These are phyloP conservation scores for Pseudorectes ferrugineus DNA, from an alignment of 2,113 vertebrate species.

Conservation along the genomic window DNA sequence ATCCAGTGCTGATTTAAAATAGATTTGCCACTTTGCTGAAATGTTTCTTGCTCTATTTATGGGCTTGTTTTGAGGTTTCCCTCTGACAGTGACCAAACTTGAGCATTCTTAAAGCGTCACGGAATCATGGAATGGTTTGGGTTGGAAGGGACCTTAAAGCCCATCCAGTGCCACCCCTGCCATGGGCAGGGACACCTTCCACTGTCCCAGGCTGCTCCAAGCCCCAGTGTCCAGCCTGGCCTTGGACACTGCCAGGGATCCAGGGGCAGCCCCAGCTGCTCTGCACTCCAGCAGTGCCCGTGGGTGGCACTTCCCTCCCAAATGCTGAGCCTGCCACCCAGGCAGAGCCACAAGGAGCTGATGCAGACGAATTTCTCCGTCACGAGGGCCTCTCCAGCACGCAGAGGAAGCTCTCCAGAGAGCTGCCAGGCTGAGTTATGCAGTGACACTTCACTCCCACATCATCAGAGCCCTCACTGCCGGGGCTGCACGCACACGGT, in stretches of 20 bases:
- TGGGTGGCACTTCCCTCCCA: constrained; percentile 32
- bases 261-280: neutral
- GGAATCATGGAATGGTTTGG: too few relatives aligned
- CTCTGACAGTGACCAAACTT: too few relatives aligned
- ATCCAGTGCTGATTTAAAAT: too few relatives aligned
- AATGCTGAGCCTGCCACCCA: constrained; percentile 56
- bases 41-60: too few relatives aligned
- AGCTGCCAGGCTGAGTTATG: constrained; percentile 66
- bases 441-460: constrained; percentile 58
- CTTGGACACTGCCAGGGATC: neutral
- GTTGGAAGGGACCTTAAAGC: neutral
- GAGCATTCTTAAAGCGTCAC: too few relatives aligned
- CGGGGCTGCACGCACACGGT: constrained; percentile 47
- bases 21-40: too few relatives aligned
- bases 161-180: accelerated
- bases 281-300: neutral
- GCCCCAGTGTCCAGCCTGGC: neutral
- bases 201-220: neutral
- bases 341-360: constrained; percentile 63
- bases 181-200: neutral
- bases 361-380: constrained; percentile 51
- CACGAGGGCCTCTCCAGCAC: constrained; percentile 31
- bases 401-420: constrained; percentile 30
- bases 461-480: constrained; percentile 62
- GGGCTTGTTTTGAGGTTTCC: too few relatives aligned